phyloP scores from a whole-genome alignment of 2,113 vertebrate genomes.

The Plectropomus leopardus region DNA sequence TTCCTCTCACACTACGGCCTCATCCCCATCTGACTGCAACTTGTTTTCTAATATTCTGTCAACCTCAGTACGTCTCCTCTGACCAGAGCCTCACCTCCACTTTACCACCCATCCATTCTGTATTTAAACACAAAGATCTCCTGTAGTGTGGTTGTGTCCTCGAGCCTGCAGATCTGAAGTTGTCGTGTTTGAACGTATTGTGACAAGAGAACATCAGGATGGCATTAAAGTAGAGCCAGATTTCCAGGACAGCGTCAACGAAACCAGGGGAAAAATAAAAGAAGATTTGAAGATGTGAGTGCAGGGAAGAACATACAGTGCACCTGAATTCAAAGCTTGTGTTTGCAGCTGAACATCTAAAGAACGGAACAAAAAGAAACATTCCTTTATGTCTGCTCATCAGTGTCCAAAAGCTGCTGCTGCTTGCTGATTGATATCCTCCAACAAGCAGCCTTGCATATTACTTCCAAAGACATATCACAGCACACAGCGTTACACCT shows the following conservation, averaged over 20 bases:
- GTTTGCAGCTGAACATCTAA: slow-evolving; percentile 1
- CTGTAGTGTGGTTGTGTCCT: background rate
- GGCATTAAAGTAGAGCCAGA: slow-evolving; percentile 14
- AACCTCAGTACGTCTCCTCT: slow-evolving; percentile 23
- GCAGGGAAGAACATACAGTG: background rate
- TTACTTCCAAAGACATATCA: background rate
- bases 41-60: slow-evolving; percentile 35
- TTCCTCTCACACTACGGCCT: slow-evolving; percentile 23
- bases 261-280: slow-evolving; percentile 12
- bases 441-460: background rate
- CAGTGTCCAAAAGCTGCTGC: background rate
- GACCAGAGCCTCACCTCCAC: slow-evolving; percentile 24
- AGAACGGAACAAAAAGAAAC: slow-evolving; percentile 1
- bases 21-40: slow-evolving; percentile 33
- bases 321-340: slow-evolving; percentile 17
- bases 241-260: background rate
- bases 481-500: background rate
- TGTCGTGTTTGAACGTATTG: background rate
- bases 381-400: background rate
- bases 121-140: slow-evolving; percentile 25
- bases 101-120: background rate
- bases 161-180: background rate
- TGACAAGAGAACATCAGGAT: background rate
- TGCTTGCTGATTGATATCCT: slow-evolving; percentile 5
- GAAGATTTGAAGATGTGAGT: background rate